These are phyloP conservation scores for Steinernema hermaphroditum DNA, from an alignment of 2,888 invertebrate genomes.

Conservation along the genomic window DNA sequence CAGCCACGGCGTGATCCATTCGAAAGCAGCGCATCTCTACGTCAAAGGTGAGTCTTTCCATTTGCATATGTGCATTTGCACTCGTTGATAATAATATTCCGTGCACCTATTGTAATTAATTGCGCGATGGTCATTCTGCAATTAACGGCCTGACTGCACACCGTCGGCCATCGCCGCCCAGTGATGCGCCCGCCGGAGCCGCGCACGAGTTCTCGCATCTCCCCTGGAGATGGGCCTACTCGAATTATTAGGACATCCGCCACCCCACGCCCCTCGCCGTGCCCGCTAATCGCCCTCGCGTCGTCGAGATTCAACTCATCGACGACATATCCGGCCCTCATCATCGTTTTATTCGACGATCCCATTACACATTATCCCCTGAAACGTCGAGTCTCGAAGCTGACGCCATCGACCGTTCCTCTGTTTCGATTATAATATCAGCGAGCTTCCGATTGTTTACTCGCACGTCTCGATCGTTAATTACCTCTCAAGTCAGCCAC, in stretches of 20 bases:
- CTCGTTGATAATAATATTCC: conserved; percentile 12
- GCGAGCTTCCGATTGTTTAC: conserved; percentile 21
- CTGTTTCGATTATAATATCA: not conserved
- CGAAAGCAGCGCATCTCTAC: conserved; percentile 69
- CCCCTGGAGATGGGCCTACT: conserved; percentile 19
- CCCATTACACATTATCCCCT: conserved; percentile 27
- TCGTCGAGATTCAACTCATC: conserved; percentile 24
- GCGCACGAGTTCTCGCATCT: conserved; percentile 22
- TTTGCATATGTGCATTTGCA: conserved; percentile 20
- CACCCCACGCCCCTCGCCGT: conserved; percentile 1
- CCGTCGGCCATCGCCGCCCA: conserved; percentile 1
- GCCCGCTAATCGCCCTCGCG: conserved; percentile 18
- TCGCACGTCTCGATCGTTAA: conserved; percentile 27
- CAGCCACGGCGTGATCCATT: conserved; percentile 68
- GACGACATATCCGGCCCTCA: conserved; percentile 13
- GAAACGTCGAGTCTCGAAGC: not conserved
- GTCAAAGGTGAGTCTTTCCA: conserved; percentile 68
- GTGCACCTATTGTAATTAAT: conserved; percentile 29
- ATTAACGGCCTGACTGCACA: conserved; percentile 28
- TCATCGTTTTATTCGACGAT: conserved; percentile 26
- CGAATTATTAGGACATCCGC: conserved; percentile 18
- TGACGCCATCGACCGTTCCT: not conserved
- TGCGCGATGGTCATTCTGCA: conserved; percentile 30
- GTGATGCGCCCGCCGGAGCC: not conserved
- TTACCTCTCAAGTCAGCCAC: conserved; percentile 25